phyloP scores from a whole-genome alignment of 2,888 invertebrate species.

The Acanthosepion lycidas region DNA sequence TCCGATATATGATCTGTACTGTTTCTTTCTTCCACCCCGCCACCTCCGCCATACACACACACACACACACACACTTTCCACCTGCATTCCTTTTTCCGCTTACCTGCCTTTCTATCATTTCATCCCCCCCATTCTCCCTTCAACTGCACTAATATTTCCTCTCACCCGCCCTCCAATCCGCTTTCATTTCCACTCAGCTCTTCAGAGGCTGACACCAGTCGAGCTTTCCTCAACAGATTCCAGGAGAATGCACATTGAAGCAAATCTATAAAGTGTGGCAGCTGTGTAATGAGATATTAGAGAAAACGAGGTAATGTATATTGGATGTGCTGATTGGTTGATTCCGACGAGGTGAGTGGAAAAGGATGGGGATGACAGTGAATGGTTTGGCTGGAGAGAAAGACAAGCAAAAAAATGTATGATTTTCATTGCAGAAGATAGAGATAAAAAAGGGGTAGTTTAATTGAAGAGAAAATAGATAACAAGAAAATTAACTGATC shows the following conservation, averaged over 20 bases:
- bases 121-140: neutral
- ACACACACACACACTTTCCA: neutral
- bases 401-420: neutral
- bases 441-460: too few relatives aligned
- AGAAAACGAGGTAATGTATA: neutral
- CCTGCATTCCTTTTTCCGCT: neutral
- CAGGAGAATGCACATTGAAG: neutral
- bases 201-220: neutral
- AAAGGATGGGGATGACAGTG: neutral
- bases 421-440: too few relatives aligned
- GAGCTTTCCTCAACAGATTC: neutral
- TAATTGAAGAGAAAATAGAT: too few relatives aligned
- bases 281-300: constrained; percentile 2
- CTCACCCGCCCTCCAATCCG: neutral
- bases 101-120: constrained; percentile 2
- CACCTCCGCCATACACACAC: neutral
- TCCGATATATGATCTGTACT: neutral
- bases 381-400: neutral
- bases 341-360: neutral
- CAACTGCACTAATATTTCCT: neutral
- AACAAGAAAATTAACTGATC: too few relatives aligned
- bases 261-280: neutral
- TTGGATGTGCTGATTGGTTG: neutral
- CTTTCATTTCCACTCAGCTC: neutral
- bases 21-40: neutral